Evolutionary conservation across 37 sponge, comb jelly and placozoan species (phyloP).

Genomic region (Agelas oroides): DNA sequence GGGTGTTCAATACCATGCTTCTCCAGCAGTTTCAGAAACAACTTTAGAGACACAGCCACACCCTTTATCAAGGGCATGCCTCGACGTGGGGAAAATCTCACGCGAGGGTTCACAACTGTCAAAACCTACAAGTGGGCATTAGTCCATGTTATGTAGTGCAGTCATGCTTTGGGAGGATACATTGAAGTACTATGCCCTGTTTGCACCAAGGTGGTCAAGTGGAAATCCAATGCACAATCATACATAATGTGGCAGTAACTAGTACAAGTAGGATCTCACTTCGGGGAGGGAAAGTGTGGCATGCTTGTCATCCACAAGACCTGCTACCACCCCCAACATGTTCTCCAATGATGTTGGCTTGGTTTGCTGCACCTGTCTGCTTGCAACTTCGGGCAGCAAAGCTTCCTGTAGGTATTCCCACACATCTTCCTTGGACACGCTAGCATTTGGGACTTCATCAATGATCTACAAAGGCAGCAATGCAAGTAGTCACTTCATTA

Average conservation of each 20-base stretch:
- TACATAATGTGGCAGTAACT: too few species aligned
- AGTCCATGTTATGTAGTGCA: not conserved
- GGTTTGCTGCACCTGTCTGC: not conserved
- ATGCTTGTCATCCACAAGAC: too few species aligned
- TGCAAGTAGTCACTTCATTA: too few species aligned
- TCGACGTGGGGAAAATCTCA: constrained; percentile 1
- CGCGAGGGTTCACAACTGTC: not conserved
- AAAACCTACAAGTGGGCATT: constrained; percentile 1
- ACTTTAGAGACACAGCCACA: constrained; percentile 11
- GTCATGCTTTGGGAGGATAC: too few species aligned
- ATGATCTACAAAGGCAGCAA: not conserved
- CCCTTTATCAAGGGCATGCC: not conserved
- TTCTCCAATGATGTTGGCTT: not conserved
- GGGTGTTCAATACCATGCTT: constrained; percentile 9
- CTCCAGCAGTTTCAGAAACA: not conserved
- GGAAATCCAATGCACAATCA: too few species aligned
- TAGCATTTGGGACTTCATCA: not conserved
- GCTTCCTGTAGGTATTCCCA: not conserved
- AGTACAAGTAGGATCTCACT: too few species aligned
- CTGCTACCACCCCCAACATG: not conserved
- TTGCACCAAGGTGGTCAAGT: too few species aligned
- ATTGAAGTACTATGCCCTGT: too few species aligned
- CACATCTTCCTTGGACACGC: not conserved
- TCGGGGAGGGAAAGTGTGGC: too few species aligned
- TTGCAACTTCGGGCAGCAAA: constrained; percentile 1